Base-by-base conservation (phyloP, 92 coral and sea anemone genomes). In the Blastomussa wellsi region DNA sequence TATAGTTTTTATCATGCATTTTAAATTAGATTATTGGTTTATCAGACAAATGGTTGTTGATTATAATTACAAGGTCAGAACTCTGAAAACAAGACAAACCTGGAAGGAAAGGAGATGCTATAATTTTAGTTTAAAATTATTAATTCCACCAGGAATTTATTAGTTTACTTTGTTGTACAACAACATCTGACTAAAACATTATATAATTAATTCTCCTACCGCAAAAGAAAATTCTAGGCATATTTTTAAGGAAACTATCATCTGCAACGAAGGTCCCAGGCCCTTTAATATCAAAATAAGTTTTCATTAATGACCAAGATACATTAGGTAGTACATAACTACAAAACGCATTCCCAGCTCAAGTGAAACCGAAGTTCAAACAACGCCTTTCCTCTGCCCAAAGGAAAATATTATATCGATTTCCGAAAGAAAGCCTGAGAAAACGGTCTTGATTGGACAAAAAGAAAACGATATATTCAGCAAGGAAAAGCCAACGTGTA, bases 391-490 rank as follows among this genome's bases (percentile, higher is more conserved):
- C 0, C 36, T n/a, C 42, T 80, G 6, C 41, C n/a, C 41, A n/a
- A 60, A 38, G 75, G 71, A 32, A 19, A 19, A 42, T 24, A 22
- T 9, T 5, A 33, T 6, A 20, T 42, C 22, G 31, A n/a, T 65
- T 39, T 17, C 19, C 31, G 75, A 32, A 19, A 32, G 5, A 66
- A 66, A 29, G n/a, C 22, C 73, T 7, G 39, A 16, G 10, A 37
- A 79, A 64, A 64, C 47, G 20, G 55, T 19, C 20, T n/a, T 69
- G 47, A 47, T 49, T 16, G 41, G 69, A 71, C 38, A 71, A 72
- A 53, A n/a, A 19, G 44, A 81, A n/a, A n/a, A n/a, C n/a, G 71
- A 81, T 69, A 37, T n/a, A 29, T 69, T 81, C 47, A 81, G 13
- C 35, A 71, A 38, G 57, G 68, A 60, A 81, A 70, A 52, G 52